Evolutionary conservation across 2,888 invertebrate genomes (phyloP).

Genomic region (Hypselothyrea guttata): DNA sequence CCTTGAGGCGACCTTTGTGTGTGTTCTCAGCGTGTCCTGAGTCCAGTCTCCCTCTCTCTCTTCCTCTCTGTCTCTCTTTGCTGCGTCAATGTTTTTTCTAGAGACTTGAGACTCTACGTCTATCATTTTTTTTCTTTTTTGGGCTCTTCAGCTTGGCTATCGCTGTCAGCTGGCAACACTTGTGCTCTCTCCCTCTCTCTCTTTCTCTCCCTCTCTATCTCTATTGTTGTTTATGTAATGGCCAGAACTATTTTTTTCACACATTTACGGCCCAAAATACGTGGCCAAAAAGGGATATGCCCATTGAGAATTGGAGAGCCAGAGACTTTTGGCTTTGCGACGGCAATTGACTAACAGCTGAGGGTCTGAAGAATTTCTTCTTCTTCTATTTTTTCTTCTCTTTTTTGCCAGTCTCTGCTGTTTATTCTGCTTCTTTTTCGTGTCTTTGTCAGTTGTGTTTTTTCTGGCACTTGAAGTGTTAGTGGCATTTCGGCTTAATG

Average conservation of each 20-base stretch:
- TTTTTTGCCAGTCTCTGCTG: not conserved
- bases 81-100: slow-evolving; percentile 21
- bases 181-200: slow-evolving; percentile 17
- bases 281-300: not conserved
- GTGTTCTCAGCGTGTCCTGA: slow-evolving; percentile 14
- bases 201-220: not conserved
- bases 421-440: not conserved
- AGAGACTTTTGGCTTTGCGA: too few relatives aligned
- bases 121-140: not conserved
- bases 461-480: slow-evolving; percentile 11
- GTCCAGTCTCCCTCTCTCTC: not conserved
- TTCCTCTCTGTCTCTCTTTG: slow-evolving; percentile 16
- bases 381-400: slow-evolving; percentile 29
- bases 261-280: slow-evolving; percentile 47
- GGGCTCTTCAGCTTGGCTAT: slow-evolving; percentile 48
- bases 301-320: not conserved
- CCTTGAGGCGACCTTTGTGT: slow-evolving; percentile 6
- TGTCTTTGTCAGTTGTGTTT: slow-evolving; percentile 43
- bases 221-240: slow-evolving; percentile 47
- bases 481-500: slow-evolving; percentile 50
- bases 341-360: slow-evolving; percentile 16
- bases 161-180: slow-evolving; percentile 59
- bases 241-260: slow-evolving; percentile 56
- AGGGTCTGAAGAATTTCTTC: slow-evolving; percentile 18
- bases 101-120: slow-evolving; percentile 6